A percentile compares a stretch with the other conserved stretches of the same genome.
phyloP scores from a whole-genome alignment of 1,140 invertebrate species.

The Lucilia cuprina region DNA sequence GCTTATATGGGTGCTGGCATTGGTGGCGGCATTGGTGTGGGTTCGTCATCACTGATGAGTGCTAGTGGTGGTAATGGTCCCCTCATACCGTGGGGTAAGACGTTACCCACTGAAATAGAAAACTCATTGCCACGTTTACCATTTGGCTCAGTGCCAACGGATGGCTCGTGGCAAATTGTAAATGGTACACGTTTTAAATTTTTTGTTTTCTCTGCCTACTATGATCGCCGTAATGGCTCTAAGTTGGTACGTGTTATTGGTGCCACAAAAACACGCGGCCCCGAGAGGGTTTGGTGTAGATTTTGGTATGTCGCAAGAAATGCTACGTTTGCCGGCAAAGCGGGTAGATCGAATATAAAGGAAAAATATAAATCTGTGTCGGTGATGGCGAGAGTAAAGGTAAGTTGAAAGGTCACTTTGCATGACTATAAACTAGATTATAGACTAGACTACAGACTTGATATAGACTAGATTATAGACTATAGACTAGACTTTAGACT shows the following conservation, averaged over 20 bases:
- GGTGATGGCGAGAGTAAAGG: conserved; percentile 79
- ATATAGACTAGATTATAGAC: too few species aligned
- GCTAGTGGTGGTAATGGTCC: conserved; percentile 47
- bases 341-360: background rate
- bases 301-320: conserved; percentile 71
- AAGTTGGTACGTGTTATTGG: conserved; percentile 81
- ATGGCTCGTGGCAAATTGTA: conserved; percentile 68
- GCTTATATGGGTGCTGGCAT: conserved; percentile 16
- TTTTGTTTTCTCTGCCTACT: conserved; percentile 90
- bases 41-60: conserved; percentile 42
- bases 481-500: too few species aligned
- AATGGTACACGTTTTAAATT: conserved; percentile 80
- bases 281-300: conserved; percentile 86
- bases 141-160: conserved; percentile 62
- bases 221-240: conserved; percentile 75
- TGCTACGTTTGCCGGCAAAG: background rate
- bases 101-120: conserved; percentile 60
- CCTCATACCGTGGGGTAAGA: conserved; percentile 59
- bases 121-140: conserved; percentile 64
- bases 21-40: conserved; percentile 39
- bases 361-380: conserved; percentile 69
- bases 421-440: too few species aligned
- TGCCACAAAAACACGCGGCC: conserved; percentile 83
- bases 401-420: too few species aligned
- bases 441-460: too few species aligned